phyloP scores from a whole-genome alignment of 2,888 invertebrate species.

The Melinaea marsaeus region DNA sequence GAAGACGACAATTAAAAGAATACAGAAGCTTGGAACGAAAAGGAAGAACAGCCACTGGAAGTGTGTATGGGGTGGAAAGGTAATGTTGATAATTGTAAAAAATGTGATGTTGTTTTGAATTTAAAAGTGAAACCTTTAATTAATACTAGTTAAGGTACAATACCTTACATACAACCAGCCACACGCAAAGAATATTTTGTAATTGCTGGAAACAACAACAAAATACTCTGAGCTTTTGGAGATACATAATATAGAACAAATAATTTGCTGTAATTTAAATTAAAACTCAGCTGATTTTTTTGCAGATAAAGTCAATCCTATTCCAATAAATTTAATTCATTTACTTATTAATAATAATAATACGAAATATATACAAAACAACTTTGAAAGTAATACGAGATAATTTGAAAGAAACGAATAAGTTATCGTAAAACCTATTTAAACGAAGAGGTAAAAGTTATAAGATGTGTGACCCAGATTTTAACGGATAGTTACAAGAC shows the following conservation, averaged over 20 bases:
- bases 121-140: conserved; percentile 64
- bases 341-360: background rate
- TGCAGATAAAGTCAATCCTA: background rate
- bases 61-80: conserved; percentile 47
- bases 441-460: background rate
- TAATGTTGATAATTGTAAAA: conserved; percentile 66
- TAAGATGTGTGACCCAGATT: conserved; percentile 7
- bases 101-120: conserved; percentile 67
- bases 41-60: conserved; percentile 43
- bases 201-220: conserved; percentile 83
- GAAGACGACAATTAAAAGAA: conserved; percentile 19
- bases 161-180: conserved; percentile 92
- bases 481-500: conserved; percentile 5
- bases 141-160: conserved; percentile 69
- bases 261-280: background rate
- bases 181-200: conserved; percentile 91
- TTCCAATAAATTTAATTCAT: background rate
- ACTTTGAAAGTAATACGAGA: background rate
- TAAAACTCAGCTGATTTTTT: background rate
- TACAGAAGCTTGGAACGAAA: conserved; percentile 36
- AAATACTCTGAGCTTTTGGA: conserved; percentile 71
- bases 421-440: background rate
- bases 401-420: background rate
- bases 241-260: background rate
- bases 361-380: background rate